Base-by-base conservation (phyloP, 2,888 invertebrate genomes). In the Temnothorax ravouxi region DNA sequence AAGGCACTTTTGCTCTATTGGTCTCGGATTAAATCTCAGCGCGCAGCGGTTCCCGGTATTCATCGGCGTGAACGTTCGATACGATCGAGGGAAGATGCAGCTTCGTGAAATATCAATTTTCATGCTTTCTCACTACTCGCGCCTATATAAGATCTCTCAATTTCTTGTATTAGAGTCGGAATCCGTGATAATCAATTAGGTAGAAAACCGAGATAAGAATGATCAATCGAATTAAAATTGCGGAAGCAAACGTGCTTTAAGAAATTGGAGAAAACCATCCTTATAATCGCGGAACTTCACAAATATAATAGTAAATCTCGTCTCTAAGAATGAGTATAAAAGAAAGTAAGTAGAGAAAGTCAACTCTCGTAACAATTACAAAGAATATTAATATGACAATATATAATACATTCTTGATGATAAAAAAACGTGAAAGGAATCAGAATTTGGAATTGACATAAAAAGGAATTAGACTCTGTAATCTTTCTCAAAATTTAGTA, bases 71-170 rank as follows among this genome's bases (percentile, higher is more conserved):
- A 71, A 71, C 29, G 41, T 25, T 67, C 72, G 69, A 67, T 54
- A 69, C 41, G 77, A 69, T 69, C 25, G 44, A 79, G 21, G 34
- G 44, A 56, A 76, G 71, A 56, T 34, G 29, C 18, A 38, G 29
- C 72, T 54, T 69, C 72, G 72, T 79, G 72, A 79, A 79, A 69
- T 71, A 72, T 80, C 59, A 72, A 72, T 80, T 80, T 80, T 56
- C 79, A 80, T 72, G 72, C 47, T 80, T 72, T 80, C 79, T 61
- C 56, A 59, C 13, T 13, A 47, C 44, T 54, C 21, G 67, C 67
- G 44, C n/a, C 44, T 76, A 18, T 66, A 56, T 76, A 18, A 44
- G 69, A 71, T 77, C 56, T 71, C 79, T 79, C 21, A 79, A 79
- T 71, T 79, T 79, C 79, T 72, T 79, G 59, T n/a, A n/a, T n/a